Evolutionary conservation across 1,140 invertebrate genomes (phyloP).

Genomic region (Rhyacophila brunnea): DNA sequence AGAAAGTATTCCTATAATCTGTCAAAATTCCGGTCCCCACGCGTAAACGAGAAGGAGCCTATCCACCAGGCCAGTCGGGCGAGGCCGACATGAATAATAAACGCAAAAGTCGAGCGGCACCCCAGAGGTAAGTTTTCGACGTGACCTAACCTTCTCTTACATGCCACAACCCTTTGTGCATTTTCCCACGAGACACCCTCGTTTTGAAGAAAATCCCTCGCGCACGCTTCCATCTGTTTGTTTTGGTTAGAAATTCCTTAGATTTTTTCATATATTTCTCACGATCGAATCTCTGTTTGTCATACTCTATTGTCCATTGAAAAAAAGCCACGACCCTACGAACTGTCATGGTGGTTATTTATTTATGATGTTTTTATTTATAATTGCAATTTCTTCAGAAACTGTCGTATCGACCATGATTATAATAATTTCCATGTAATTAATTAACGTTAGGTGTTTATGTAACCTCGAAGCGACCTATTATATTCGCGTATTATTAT

Average conservation of each 20-base stretch:
- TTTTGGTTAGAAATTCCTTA: too few relatives aligned
- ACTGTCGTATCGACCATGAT: too few relatives aligned
- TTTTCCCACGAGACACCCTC: neutral
- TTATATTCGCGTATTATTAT: too few relatives aligned
- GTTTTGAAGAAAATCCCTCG: neutral
- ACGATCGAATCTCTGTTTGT: neutral
- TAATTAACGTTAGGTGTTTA: too few relatives aligned
- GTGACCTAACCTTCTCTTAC: slow-evolving; percentile 22
- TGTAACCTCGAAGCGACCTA: too few relatives aligned
- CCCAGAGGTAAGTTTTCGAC: slow-evolving; percentile 47
- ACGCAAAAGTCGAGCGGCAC: slow-evolving; percentile 59
- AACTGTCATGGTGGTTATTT: slow-evolving; percentile 1
- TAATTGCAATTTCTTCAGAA: too few relatives aligned
- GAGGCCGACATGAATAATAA: slow-evolving; percentile 60
- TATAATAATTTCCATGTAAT: too few relatives aligned
- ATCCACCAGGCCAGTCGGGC: slow-evolving; percentile 54
- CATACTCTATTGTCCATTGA: neutral
- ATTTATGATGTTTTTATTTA: too few relatives aligned
- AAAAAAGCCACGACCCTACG: neutral
- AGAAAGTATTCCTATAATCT: slow-evolving; percentile 50
- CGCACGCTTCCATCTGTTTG: too few relatives aligned
- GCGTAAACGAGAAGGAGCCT: slow-evolving; percentile 60
- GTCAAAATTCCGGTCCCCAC: slow-evolving; percentile 66
- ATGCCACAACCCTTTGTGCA: slow-evolving; percentile 21
- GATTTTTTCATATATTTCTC: neutral